Percentiles rank a stretch among this genome's conserved stretches.
phyloP scores from a whole-genome alignment of 2,797 vertebrate genomes.

The Rhinella marina region DNA sequence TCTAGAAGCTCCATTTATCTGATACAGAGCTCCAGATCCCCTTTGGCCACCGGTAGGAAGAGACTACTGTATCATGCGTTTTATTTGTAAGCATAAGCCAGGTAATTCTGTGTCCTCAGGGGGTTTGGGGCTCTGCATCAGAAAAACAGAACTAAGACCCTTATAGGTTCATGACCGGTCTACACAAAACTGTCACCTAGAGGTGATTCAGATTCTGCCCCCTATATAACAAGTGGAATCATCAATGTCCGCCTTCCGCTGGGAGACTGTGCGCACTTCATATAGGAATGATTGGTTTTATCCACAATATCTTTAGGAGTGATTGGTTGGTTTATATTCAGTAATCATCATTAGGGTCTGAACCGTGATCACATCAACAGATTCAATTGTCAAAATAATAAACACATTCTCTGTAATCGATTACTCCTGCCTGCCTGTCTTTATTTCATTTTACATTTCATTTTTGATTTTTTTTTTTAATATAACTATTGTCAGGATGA shows the following conservation, averaged over 20 bases:
- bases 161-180: too few relatives aligned
- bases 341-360: not conserved
- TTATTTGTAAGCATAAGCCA: too few relatives aligned
- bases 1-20: too few relatives aligned
- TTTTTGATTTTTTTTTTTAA: not conserved
- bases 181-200: too few relatives aligned
- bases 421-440: not conserved
- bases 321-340: not conserved
- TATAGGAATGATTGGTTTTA: too few relatives aligned
- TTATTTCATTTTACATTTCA: not conserved
- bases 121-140: too few relatives aligned
- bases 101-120: too few relatives aligned
- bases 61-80: too few relatives aligned
- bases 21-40: too few relatives aligned
- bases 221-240: not conserved
- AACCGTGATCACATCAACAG: not conserved
- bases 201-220: not conserved
- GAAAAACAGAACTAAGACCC: too few relatives aligned
- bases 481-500: not conserved
- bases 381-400: slow-evolving; percentile 1
- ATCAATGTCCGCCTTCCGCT: not conserved
- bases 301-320: not conserved
- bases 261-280: not conserved
- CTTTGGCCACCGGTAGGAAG: too few relatives aligned
- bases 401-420: not conserved